Percentiles rank a stretch among this genome's conserved stretches.
Evolutionary conservation across 2,113 vertebrate genomes (phyloP).

Genomic region (Onychorhynchus coronatus): DNA sequence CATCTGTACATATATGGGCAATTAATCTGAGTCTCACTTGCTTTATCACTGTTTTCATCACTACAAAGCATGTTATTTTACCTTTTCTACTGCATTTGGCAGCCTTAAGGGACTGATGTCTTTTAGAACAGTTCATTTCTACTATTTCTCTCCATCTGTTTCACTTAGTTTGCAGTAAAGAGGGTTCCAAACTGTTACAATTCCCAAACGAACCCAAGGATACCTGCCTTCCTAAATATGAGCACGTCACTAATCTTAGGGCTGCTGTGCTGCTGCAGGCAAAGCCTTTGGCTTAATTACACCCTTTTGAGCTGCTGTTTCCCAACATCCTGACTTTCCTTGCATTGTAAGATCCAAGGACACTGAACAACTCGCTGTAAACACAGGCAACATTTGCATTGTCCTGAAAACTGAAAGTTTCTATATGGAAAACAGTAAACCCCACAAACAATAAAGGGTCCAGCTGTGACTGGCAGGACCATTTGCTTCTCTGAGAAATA

Average conservation of each 20-base stretch:
- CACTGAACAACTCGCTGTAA: not conserved
- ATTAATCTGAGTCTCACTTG: not conserved
- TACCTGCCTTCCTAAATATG: not conserved
- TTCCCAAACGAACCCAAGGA: not conserved
- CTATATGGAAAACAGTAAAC: not conserved
- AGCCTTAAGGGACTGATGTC: not conserved
- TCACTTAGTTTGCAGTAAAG: not conserved
- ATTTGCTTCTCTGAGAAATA: not conserved
- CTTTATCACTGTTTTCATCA: not conserved
- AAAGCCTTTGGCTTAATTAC: not conserved
- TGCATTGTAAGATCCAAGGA: not conserved
- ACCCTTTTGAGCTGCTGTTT: not conserved
- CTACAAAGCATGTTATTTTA: not conserved
- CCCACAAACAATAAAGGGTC: not conserved
- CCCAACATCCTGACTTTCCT: not conserved
- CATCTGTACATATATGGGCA: not conserved
- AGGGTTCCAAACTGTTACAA: not conserved
- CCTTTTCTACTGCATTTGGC: not conserved
- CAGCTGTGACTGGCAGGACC: not conserved
- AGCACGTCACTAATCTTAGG: not conserved
- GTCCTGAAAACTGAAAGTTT: not conserved
- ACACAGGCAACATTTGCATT: not conserved
- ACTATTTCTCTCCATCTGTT: not conserved
- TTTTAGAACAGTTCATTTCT: not conserved
- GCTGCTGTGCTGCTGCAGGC: not conserved